Conservation (phyloP, 1,140 invertebrate genomes). For the Hyphantria cunea region DNA sequence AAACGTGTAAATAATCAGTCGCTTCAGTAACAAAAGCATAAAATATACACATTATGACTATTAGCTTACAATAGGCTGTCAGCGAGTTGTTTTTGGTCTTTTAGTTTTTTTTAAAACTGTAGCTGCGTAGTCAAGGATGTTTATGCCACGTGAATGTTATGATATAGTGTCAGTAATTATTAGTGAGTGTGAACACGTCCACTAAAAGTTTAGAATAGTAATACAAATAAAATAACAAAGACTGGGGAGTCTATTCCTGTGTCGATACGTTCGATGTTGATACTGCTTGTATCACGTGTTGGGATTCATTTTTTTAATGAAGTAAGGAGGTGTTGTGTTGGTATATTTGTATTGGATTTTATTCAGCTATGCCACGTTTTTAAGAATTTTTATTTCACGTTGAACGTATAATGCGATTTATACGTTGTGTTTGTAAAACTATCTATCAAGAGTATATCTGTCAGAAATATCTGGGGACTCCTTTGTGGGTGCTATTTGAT, state of each 20-base stretch:
- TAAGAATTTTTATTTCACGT: not conserved
- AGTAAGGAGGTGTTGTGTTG: constrained; percentile 12
- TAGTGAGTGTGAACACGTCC: constrained; percentile 75
- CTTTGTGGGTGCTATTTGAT: constrained; percentile 77
- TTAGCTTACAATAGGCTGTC: constrained; percentile 72
- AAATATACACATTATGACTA: constrained; percentile 73
- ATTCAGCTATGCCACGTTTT: constrained; percentile 17
- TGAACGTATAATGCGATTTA: not conserved
- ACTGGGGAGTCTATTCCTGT: constrained; percentile 63
- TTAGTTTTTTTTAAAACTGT: constrained; percentile 57
- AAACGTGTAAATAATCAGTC: constrained; percentile 63
- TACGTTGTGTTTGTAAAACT: constrained; percentile 35
- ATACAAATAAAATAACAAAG: constrained; percentile 77
- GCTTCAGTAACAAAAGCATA: constrained; percentile 50
- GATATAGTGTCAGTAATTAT: constrained; percentile 78
- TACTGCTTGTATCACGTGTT: constrained; percentile 49
- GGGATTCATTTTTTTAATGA: constrained; percentile 35
- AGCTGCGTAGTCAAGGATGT: constrained; percentile 61
- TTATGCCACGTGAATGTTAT: constrained; percentile 72
- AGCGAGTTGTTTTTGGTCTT: constrained; percentile 70
- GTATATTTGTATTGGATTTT: constrained; percentile 12
- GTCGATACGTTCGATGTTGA: constrained; percentile 44
- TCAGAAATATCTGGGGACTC: constrained; percentile 74
- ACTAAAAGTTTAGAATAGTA: constrained; percentile 70
- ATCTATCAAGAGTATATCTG: constrained; percentile 72